Evolutionary conservation across 1,140 invertebrate species (phyloP).

Genomic region (Chrysoperla carnea): DNA sequence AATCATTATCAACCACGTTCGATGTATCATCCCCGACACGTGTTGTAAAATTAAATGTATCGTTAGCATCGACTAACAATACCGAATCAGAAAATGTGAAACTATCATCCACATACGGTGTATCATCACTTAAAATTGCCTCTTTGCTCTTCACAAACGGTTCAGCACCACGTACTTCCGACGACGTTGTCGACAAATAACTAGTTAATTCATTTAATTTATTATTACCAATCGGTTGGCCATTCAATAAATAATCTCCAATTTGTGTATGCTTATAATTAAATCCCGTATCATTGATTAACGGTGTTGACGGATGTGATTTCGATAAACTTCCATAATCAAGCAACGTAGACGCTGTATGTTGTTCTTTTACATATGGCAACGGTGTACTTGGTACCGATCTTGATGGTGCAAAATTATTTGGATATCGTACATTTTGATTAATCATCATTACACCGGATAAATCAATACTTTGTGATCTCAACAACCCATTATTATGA

Average conservation of each 20-base stretch:
- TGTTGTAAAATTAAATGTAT: not conserved
- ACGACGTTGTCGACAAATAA: not conserved
- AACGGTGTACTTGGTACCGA: conserved; percentile 44
- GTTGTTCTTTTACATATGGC: conserved; percentile 23
- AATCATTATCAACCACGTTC: no score
- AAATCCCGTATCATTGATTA: conserved; percentile 30
- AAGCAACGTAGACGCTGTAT: not conserved
- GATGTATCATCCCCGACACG: no score
- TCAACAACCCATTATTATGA: conserved; percentile 4
- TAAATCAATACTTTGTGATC: conserved; percentile 17
- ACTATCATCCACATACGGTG: not conserved
- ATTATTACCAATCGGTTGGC: conserved; percentile 13
- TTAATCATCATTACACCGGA: conserved; percentile 7
- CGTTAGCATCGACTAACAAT: not conserved
- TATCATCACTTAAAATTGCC: not conserved
- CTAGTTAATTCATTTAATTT: not conserved
- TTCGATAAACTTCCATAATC: conserved; percentile 27
- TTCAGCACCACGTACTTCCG: not conserved
- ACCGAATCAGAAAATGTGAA: not conserved
- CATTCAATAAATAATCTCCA: conserved; percentile 18
- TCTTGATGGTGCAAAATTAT: conserved; percentile 22
- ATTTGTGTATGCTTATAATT: conserved; percentile 28
- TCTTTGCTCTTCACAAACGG: not conserved
- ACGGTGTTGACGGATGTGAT: conserved; percentile 43
- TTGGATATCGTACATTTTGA: conserved; percentile 9